Percentiles rank a stretch among this genome's conserved stretches.
Evolutionary conservation across 2,113 vertebrate species (phyloP).

Genomic region (Otis tarda): DNA sequence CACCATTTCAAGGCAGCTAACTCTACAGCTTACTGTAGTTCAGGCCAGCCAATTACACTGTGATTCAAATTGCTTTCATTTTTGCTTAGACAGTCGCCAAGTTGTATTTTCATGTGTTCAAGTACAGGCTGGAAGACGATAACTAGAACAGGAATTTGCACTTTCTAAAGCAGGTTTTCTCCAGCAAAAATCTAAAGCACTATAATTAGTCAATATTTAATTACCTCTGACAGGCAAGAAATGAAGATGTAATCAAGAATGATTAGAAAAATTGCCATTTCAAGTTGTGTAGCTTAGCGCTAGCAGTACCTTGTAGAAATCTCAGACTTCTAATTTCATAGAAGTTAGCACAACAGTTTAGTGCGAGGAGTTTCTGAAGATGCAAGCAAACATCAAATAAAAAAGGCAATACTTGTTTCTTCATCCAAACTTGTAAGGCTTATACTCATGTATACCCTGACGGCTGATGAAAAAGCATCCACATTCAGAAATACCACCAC

Average conservation of each 20-base stretch:
- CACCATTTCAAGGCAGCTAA: neutral
- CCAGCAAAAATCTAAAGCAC: constrained; percentile 42
- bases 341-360: neutral
- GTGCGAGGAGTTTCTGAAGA: neutral
- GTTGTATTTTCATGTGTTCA: neutral
- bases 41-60: neutral
- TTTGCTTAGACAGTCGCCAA: neutral
- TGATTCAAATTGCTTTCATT: neutral
- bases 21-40: neutral
- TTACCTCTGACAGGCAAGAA: constrained; percentile 27
- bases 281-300: neutral
- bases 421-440: neutral
- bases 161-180: constrained; percentile 11
- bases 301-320: neutral
- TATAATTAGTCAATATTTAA: constrained; percentile 45
- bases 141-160: constrained; percentile 10
- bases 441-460: neutral
- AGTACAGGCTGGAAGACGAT: neutral
- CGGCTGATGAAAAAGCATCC: neutral
- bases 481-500: neutral
- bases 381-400: neutral
- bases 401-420: neutral
- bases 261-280: constrained; percentile 40
- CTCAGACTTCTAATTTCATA: neutral
- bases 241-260: constrained; percentile 42